Percentiles rank a stretch among this genome's conserved stretches.
Evolutionary conservation across 2,888 invertebrate species (phyloP).

Genomic region (Entomobrya proxima): DNA sequence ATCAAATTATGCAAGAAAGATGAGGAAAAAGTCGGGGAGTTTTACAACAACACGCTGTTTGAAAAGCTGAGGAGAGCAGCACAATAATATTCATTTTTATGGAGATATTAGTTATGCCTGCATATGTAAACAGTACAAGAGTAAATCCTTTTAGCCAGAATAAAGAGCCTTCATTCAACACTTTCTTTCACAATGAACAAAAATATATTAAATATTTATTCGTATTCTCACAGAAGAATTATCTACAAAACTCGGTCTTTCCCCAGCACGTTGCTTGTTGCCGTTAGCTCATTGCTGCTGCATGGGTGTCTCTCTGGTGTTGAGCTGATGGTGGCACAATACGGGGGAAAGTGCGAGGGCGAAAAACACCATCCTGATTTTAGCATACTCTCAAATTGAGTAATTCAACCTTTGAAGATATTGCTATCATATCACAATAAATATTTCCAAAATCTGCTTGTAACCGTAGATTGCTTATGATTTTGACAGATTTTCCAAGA

Average conservation of each 20-base stretch:
- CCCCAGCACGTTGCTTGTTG: background rate
- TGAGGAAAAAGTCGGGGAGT: constrained; percentile 9
- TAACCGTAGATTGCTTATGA: background rate
- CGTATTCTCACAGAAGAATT: constrained; percentile 27
- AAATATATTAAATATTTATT: constrained; percentile 30
- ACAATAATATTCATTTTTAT: constrained; percentile 1
- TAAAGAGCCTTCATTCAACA: constrained; percentile 36
- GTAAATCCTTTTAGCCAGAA: constrained; percentile 36
- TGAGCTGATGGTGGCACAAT: no score
- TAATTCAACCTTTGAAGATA: constrained; percentile 53
- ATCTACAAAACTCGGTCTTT: background rate
- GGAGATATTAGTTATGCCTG: constrained; percentile 26
- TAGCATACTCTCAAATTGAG: constrained; percentile 58
- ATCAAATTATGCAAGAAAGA: constrained; percentile 54
- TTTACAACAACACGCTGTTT: background rate
- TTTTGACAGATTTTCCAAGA: background rate
- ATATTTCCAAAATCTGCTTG: constrained; percentile 12
- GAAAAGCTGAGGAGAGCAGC: background rate
- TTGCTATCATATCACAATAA: constrained; percentile 20
- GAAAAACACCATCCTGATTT: constrained; percentile 57
- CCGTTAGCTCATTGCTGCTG: background rate
- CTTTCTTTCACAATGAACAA: constrained; percentile 41
- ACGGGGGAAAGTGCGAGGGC: constrained; percentile 46
- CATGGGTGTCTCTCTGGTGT: background rate
- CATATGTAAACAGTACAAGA: background rate